Base-by-base conservation (phyloP, 2,113 vertebrate genomes). In the Notothenia coriiceps region DNA sequence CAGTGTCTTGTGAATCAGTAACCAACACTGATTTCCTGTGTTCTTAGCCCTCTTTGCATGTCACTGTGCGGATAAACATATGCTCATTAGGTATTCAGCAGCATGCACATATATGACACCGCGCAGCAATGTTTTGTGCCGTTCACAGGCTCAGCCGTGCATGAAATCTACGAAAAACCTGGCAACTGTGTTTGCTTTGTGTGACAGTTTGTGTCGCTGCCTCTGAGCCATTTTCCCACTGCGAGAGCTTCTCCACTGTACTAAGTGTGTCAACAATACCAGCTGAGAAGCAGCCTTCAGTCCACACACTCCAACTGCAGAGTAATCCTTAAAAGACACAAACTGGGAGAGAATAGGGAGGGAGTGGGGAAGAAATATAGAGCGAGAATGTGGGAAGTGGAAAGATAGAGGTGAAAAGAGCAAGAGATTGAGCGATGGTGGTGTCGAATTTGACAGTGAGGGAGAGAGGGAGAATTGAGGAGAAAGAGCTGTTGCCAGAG, bases 221-320 rank as follows among this genome's bases (percentile, higher is more conserved):
- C 81, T 86, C 84, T 68, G 62, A 92, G 89, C 70, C 82, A 74
- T 83, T 82, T 61, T 84, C 74, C 69, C 82, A 87, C 86, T 83
- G 83, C 7, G 84, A 87, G 85, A 90, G 83, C 82, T 76, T 77
- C 89, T 88, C 64, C 80, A 79, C 85, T 89, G 87, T 88, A 85
- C 79, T 81, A 77, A 91, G 86, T 86, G 84, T 91, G 88, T 93
- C 91, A 93, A 91, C 89, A 93, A 66, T 44, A 83, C 87, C 89
- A 91, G 89, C 90, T 92, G 90, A 92, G 88, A 91, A 75, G 86
- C 88, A 89, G 89, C 83, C 84, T 88, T 91, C 90, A 86, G 85
- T 91, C 88, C 83, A 83, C 85, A 89, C 80, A 61, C 82, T 55
- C 69, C 17, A n/a, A 78, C 74, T 83, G 85, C 77, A 83, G 70